Base-by-base conservation (phyloP, 2,113 vertebrate genomes). In the Cisticola juncidis region DNA sequence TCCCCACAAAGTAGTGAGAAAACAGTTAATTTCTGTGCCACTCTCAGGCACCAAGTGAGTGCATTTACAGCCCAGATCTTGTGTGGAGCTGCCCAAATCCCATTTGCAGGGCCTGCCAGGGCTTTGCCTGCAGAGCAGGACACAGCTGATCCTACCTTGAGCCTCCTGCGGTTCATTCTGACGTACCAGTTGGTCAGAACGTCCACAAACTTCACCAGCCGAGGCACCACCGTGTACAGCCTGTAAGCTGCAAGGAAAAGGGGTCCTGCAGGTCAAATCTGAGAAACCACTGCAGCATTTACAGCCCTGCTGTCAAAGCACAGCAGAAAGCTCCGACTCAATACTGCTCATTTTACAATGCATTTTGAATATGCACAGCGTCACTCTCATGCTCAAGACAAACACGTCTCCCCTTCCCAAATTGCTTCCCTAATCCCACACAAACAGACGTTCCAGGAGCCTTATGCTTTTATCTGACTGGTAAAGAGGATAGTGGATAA, bases 141-240 rank as follows among this genome's bases (percentile, higher is more conserved):
- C 0, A 61, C 36, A 50, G 65, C 14, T 58, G 58, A 12, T 5
- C 65, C 96, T 98, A 99, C 99, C 99, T 99, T 99, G 56, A 99
- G 98, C 19, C 99, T 98, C 90, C 98, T 98, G 79, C 99, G 99
- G 97, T 99, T 99, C 97, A 98, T 99, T 93, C 99, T 97, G 77
- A 99, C 99, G 16, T 99, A 99, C 99, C 99, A 99, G 95, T 99
- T 99, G 94, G 99, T 99, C 77, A 99, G 98, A 97, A 98, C 97
- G 97, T 99, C 99, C 71, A 99, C 99, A 97, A 99, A 99, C 97
- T 99, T 99, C 93, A 99, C 99, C 29, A 99, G 98, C 60, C 98
- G 98, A 66, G 99, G 99, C 51, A 99, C 99, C 53, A 99, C 99
- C 0, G 99, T 99, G 94, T 99, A 99, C 42, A 99, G 98, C 85